A percentile compares a stretch with the other conserved stretches of the same genome.
Evolutionary conservation across 1,140 invertebrate genomes (phyloP).

Genomic region (Cataglyphis hispanica): DNA sequence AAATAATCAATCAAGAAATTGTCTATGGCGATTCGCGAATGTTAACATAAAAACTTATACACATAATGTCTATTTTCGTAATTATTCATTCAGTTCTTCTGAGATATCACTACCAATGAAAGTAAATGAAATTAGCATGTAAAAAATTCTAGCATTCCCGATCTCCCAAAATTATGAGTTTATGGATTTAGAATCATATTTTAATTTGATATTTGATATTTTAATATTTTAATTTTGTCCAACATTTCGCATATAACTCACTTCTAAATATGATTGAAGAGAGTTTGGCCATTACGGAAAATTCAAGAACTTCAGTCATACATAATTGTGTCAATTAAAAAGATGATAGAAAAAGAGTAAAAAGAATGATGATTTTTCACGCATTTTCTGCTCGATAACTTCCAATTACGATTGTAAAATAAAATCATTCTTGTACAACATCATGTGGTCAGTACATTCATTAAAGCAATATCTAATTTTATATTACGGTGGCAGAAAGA

Average conservation of each 20-base stretch:
- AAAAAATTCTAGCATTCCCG: background rate
- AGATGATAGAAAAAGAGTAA: background rate
- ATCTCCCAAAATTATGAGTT: conserved; percentile 6
- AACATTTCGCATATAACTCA: conserved; percentile 19
- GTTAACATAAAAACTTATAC: background rate
- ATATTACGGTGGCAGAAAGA: background rate
- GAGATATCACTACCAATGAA: background rate
- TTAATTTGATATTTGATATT: no score
- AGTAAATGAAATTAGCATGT: conserved; percentile 10
- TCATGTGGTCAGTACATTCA: background rate
- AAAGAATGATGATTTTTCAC: background rate
- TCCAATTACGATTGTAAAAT: background rate
- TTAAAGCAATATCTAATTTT: conserved; percentile 16
- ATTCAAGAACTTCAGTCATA: conserved; percentile 22
- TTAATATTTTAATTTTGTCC: background rate
- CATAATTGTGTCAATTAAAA: conserved; percentile 48
- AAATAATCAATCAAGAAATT: conserved; percentile 2
- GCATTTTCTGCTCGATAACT: background rate
- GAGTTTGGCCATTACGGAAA: conserved; percentile 54
- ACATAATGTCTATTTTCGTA: conserved; percentile 22
- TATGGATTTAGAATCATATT: conserved; percentile 1
- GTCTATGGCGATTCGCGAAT: conserved; percentile 25
- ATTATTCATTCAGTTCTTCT: background rate
- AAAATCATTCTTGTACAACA: background rate
- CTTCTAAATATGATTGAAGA: conserved; percentile 28